These are phyloP conservation scores for Neodiprion lecontei DNA, from an alignment of 1,140 invertebrate genomes.

Conservation along the genomic window DNA sequence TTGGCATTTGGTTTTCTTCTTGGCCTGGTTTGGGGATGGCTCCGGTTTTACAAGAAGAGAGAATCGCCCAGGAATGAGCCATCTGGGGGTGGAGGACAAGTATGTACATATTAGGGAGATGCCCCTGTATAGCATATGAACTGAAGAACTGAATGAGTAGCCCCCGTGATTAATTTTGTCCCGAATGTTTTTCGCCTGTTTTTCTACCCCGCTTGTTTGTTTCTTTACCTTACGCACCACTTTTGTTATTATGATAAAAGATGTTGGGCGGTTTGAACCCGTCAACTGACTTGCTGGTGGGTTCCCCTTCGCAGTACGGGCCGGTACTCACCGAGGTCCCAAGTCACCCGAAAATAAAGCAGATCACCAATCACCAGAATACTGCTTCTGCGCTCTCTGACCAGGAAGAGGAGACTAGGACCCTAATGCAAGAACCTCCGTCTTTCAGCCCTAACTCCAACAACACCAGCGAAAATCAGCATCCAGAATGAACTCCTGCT, in stretches of 20 bases:
- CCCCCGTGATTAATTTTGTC: not conserved
- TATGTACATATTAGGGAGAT: constrained; percentile 33
- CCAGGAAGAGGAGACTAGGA: constrained; percentile 58
- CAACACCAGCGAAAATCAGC: not conserved
- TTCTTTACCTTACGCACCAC: constrained; percentile 52
- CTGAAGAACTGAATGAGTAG: not conserved
- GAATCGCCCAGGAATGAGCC: constrained; percentile 55
- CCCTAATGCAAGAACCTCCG: constrained; percentile 51
- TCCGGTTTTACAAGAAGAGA: constrained; percentile 48
- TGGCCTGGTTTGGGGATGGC: constrained; percentile 50
- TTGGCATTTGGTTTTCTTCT: constrained; percentile 47
- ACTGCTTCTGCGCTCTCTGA: constrained; percentile 53
- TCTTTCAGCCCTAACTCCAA: not conserved
- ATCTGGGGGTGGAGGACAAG: constrained; percentile 55
- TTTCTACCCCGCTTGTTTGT: constrained; percentile 22
- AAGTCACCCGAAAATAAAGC: constrained; percentile 52
- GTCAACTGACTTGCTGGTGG: constrained; percentile 64
- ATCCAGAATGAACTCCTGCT: not conserved
- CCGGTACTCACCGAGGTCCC: constrained; percentile 60
- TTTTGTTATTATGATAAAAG: constrained; percentile 57
- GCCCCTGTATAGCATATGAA: not conserved
- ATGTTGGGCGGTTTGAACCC: constrained; percentile 64
- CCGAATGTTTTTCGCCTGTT: constrained; percentile 11
- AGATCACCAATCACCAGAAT: constrained; percentile 39
- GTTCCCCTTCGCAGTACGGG: constrained; percentile 64